Percentiles rank a stretch among this genome's conserved stretches.
These are phyloP conservation scores for Diachasma alloeum DNA, from an alignment of 1,140 invertebrate species.

Conservation along the genomic window DNA sequence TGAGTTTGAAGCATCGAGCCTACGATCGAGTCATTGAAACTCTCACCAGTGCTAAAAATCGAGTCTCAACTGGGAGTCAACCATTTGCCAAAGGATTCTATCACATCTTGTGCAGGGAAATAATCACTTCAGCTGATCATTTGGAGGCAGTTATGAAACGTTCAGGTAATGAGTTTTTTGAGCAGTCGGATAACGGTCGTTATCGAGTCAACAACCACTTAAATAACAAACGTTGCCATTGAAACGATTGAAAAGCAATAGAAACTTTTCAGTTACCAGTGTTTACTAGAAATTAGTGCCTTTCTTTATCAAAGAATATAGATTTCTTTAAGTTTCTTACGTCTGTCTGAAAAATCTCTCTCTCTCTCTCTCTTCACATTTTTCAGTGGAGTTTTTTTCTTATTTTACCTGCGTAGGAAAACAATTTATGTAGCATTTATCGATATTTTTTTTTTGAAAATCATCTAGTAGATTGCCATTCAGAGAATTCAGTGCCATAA, in stretches of 20 bases:
- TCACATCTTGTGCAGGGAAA: conserved; percentile 38
- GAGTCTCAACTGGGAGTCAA: background rate
- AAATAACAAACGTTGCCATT: no score
- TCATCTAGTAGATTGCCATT: background rate
- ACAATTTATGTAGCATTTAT: background rate
- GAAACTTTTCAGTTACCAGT: no score
- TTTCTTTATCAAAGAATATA: no score
- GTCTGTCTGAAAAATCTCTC: no score
- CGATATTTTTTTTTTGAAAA: background rate
- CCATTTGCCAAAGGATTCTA: conserved; percentile 37
- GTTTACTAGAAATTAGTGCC: no score
- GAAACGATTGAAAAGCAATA: no score
- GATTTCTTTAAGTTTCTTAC: no score
- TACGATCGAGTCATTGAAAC: conserved; percentile 42
- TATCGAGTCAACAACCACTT: background rate
- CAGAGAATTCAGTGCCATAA: background rate
- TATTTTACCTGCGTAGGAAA: background rate
- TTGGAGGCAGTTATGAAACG: conserved; percentile 37
- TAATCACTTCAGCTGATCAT: conserved; percentile 35
- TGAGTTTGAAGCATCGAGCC: conserved; percentile 40
- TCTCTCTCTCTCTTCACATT: no score
- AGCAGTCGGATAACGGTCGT: conserved; percentile 1
- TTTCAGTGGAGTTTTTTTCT: background rate
- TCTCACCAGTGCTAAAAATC: conserved; percentile 27
- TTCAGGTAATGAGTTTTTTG: conserved; percentile 41